Evolutionary conservation across 1,140 invertebrate genomes (phyloP), one percentile per base, ranked within the genome.

Genomic region (Ceratitis capitata): DNA sequence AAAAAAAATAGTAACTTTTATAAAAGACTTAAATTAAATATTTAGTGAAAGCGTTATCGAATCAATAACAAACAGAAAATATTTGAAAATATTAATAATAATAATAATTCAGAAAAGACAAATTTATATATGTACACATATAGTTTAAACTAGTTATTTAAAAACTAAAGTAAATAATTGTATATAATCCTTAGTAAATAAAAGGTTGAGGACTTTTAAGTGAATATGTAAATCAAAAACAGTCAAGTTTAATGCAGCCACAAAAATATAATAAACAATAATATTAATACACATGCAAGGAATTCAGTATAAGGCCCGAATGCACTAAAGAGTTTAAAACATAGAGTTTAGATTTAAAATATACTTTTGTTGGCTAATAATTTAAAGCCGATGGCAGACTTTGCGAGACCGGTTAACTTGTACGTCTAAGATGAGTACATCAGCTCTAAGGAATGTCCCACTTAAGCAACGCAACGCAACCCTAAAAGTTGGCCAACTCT

Each of bases 121-220:
- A 69, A 69, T n/a, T 35, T 69, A 69, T 69, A 14, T 69, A 69
- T 69, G 29, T 23, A 56, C 3, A 19, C 61, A 32, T 69, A 69
- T 69, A 69, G 61, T 35, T 39, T 69, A 69, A 69, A 19, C 32
- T 69, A 69, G 29, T 32, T 5, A 69, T 69, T 32, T 69, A 32
- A 69, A 69, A 14, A 39, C 61, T 69, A 69, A 35, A 32, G n/a
- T n/a, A 39, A n/a, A 32, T 69, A 69, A 19, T 69, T 69, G 61
- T 69, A 35, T 69, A 69, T 39, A 69, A 39, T 69, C 29, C 19
- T 69, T 69, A 69, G 61, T 35, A 69, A 69, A 69, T 69, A 69
- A 39, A 32, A 35, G 61, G 61, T 69, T 69, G 61, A 69, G 29
- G 61, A 35, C 39, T 35, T 39, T 69, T 69, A 69, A 69, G 29